Evolutionary conservation across 2,797 vertebrate genomes (phyloP).

Genomic region (Thripadectes ignobilis): DNA sequence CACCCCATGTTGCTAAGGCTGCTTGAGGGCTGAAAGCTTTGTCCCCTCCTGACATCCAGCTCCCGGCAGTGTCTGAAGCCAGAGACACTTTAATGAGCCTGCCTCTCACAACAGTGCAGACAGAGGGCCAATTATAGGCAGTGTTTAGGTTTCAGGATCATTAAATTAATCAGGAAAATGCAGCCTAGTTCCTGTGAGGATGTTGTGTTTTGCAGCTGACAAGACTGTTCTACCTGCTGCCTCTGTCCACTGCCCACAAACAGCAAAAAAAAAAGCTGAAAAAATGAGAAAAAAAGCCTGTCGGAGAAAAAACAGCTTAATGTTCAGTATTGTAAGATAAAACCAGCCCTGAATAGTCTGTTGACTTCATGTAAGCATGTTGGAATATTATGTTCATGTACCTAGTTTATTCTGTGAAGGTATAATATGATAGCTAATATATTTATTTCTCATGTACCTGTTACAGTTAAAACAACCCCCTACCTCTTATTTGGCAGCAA

Average conservation of each 20-base stretch:
- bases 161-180: constrained; percentile 17
- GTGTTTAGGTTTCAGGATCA: constrained; percentile 17
- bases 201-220: neutral
- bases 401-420: neutral
- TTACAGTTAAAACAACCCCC: neutral
- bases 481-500: neutral
- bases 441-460: neutral
- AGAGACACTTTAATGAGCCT: constrained; percentile 5
- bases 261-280: neutral
- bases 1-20: neutral
- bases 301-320: neutral
- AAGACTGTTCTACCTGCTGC: neutral
- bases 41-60: neutral
- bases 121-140: neutral
- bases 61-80: neutral
- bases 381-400: neutral
- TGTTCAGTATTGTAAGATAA: neutral
- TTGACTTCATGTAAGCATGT: neutral
- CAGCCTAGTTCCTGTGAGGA: neutral
- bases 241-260: neutral
- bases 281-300: neutral
- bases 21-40: neutral
- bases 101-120: neutral
- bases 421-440: neutral
- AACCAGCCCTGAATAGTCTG: neutral